phyloP scores from a whole-genome alignment of 2,797 vertebrate genomes.

The Muscicapa striata region DNA sequence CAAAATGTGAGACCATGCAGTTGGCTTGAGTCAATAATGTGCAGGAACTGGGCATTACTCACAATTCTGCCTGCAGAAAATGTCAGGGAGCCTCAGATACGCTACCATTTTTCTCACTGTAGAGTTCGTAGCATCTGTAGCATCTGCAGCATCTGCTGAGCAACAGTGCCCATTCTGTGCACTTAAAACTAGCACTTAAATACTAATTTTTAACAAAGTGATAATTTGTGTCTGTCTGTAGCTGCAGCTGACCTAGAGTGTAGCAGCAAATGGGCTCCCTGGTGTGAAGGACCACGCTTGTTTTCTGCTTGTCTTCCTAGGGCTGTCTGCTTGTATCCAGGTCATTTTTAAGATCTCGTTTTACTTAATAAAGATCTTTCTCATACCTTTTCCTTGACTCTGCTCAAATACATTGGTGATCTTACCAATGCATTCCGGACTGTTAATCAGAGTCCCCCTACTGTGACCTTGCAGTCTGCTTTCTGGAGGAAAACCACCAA shows the following conservation, averaged over 20 bases:
- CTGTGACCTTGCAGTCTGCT: neutral
- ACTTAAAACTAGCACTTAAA: neutral
- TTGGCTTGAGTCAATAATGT: neutral
- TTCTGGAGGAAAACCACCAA: neutral
- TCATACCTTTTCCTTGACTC: neutral
- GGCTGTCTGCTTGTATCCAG: neutral
- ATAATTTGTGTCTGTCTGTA: fast-evolving
- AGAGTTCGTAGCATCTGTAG: neutral
- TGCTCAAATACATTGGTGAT: neutral
- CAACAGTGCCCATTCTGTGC: neutral
- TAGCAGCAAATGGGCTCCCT: neutral
- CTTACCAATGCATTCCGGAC: neutral
- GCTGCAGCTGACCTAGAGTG: neutral
- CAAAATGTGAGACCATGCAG: fast-evolving
- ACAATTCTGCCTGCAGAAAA: neutral
- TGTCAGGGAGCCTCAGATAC: neutral
- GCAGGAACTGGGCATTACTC: neutral
- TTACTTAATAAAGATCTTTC: neutral
- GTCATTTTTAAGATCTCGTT: neutral
- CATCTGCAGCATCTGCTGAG: neutral
- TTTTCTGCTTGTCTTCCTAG: neutral
- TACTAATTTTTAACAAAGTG: neutral
- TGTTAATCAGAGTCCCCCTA: neutral
- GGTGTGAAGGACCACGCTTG: fast-evolving
- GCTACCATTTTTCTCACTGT: neutral